Percentiles rank a stretch among this genome's conserved stretches.
phyloP scores from a whole-genome alignment of 2,888 invertebrate genomes.

The Drosophila monieri region DNA sequence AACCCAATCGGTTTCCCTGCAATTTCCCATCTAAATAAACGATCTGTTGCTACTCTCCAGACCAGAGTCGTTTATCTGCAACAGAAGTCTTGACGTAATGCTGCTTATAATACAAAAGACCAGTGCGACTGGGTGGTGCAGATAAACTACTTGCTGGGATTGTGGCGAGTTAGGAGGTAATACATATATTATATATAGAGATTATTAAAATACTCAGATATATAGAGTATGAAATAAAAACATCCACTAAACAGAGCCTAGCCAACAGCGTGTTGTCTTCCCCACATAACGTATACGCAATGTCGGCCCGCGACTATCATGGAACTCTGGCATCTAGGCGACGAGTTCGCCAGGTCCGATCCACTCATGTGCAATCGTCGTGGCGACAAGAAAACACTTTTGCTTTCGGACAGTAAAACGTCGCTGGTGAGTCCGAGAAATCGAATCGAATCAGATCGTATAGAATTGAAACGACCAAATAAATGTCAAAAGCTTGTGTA shows the following conservation, averaged over 20 bases:
- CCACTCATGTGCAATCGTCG: conserved; percentile 46
- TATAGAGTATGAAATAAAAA: too few relatives aligned
- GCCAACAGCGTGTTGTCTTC: conserved; percentile 32
- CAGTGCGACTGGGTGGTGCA: conserved; percentile 58
- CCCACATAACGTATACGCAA: conserved; percentile 64
- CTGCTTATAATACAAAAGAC: conserved; percentile 61
- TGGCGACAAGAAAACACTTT: conserved; percentile 49
- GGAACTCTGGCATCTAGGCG: conserved; percentile 67
- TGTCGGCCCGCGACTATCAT: conserved; percentile 60
- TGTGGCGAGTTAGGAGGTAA: too few relatives aligned
- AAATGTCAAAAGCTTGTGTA: conserved; percentile 60
- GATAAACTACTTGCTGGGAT: conserved; percentile 49
- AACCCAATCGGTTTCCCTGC: conserved; percentile 20
- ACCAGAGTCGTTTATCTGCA: conserved; percentile 49
- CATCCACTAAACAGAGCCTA: not conserved
- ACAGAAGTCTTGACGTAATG: conserved; percentile 53
- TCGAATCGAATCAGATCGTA: conserved; percentile 36
- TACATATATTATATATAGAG: too few relatives aligned
- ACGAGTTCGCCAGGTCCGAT: conserved; percentile 24
- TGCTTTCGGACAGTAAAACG: conserved; percentile 68
- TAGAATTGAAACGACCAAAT: conserved; percentile 48
- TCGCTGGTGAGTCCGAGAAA: conserved; percentile 38
- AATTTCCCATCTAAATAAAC: conserved; percentile 56
- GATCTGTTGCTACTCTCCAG: conserved; percentile 49
- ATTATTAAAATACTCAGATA: too few relatives aligned